phyloP scores from a whole-genome alignment of 2,888 invertebrate genomes.

The Heteromyza rotundicornis region DNA sequence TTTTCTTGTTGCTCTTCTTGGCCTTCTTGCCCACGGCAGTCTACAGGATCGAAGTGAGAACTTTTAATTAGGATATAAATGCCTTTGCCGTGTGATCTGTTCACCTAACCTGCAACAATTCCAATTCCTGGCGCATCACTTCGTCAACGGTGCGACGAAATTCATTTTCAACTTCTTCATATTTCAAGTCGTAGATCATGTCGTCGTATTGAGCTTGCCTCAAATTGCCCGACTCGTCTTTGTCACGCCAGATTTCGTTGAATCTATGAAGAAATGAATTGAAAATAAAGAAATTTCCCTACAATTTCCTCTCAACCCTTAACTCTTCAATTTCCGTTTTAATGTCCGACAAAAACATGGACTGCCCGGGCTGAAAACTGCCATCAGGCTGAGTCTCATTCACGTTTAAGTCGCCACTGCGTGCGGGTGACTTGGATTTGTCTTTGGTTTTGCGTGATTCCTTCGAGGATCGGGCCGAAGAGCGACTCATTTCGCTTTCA shows the following conservation, averaged over 20 bases:
- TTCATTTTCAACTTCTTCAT: constrained; percentile 81
- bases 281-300: neutral
- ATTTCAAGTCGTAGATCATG: constrained; percentile 85
- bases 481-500: constrained; percentile 80
- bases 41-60: constrained; percentile 23
- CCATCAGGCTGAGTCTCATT: constrained; percentile 70
- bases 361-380: constrained; percentile 71
- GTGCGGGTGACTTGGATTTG: constrained; percentile 69
- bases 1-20: constrained; percentile 79
- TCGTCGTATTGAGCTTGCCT: constrained; percentile 79
- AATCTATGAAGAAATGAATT: constrained; percentile 65
- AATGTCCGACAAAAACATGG: constrained; percentile 76
- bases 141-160: constrained; percentile 83
- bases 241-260: constrained; percentile 83
- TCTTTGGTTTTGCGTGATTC: constrained; percentile 81
- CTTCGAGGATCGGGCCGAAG: constrained; percentile 77
- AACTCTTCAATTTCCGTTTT: constrained; percentile 76
- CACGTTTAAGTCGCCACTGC: constrained; percentile 65
- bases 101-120: constrained; percentile 67
- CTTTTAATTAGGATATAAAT: neutral
- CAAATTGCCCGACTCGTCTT: constrained; percentile 77
- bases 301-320: neutral
- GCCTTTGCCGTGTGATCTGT: neutral
- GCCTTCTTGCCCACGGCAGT: constrained; percentile 74
- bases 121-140: constrained; percentile 73